Percentiles rank a stretch among this genome's conserved stretches.
These are phyloP conservation scores for Eupithecia centaureata DNA, from an alignment of 2,888 invertebrate genomes.

Conservation along the genomic window DNA sequence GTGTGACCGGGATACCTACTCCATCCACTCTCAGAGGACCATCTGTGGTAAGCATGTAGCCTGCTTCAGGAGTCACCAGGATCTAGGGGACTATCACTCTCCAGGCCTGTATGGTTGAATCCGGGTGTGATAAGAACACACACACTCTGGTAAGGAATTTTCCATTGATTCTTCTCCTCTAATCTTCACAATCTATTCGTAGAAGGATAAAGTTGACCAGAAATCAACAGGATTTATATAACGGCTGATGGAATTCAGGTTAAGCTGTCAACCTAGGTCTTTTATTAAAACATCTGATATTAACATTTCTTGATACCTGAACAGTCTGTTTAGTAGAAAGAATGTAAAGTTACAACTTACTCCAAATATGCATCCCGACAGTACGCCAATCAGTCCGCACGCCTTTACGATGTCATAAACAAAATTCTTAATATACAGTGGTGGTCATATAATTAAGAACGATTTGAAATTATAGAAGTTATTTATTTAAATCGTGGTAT, in stretches of 20 bases:
- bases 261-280: neutral
- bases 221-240: neutral
- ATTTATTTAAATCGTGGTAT: too few species aligned
- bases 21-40: conserved; percentile 92
- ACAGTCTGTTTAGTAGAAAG: too few species aligned
- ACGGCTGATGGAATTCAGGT: neutral
- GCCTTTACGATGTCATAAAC: too few species aligned
- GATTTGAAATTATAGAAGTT: too few species aligned
- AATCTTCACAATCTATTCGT: neutral
- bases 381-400: too few species aligned
- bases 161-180: neutral
- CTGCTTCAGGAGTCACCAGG: neutral
- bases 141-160: too few species aligned
- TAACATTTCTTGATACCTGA: too few species aligned
- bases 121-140: neutral
- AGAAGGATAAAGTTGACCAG: neutral
- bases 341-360: too few species aligned
- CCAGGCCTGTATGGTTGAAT: neutral
- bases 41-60: conserved; percentile 90
- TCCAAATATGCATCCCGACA: too few species aligned
- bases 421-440: too few species aligned
- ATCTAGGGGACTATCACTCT: neutral
- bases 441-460: too few species aligned
- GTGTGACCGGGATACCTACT: conserved; percentile 97
- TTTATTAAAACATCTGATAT: neutral